These are phyloP conservation scores for Ondatra zibethicus DNA, from an alignment of 2,113 vertebrate species.

Conservation along the genomic window DNA sequence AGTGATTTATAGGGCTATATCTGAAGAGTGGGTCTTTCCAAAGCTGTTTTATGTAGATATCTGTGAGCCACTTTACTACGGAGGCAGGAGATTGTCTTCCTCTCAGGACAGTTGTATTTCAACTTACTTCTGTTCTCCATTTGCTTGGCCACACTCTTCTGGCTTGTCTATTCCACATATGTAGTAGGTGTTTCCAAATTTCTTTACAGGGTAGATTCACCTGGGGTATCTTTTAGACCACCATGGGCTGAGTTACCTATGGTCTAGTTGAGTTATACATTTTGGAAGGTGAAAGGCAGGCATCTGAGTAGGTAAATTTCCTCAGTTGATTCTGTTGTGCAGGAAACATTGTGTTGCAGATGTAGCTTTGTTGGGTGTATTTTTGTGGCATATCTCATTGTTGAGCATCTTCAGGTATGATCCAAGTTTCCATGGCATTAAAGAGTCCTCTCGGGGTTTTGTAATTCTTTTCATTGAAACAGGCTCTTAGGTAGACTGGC, in stretches of 20 bases:
- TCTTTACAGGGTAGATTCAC: conserved; percentile 27
- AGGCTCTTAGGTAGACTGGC: neutral
- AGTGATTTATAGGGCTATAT: neutral
- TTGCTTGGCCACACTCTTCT: neutral
- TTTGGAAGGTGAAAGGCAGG: neutral
- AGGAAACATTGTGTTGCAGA: neutral
- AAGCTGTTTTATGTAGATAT: neutral
- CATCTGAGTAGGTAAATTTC: neutral
- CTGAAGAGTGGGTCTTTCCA: neutral
- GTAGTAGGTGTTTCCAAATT: neutral
- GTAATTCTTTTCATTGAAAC: neutral
- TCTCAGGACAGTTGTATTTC: conserved; percentile 11
- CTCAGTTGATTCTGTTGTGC: neutral
- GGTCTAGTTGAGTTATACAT: neutral
- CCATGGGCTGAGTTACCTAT: neutral
- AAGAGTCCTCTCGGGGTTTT: neutral
- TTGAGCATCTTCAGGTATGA: conserved; percentile 29
- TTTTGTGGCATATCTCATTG: neutral
- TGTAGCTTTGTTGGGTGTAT: neutral
- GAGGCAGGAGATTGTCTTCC: neutral
- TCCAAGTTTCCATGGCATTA: neutral
- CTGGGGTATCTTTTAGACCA: neutral
- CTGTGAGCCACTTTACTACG: neutral
- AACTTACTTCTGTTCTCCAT: neutral
- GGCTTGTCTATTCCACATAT: neutral